Evolutionary conservation across 2,797 vertebrate species (phyloP).

Genomic region (Pogoniulus pusillus): DNA sequence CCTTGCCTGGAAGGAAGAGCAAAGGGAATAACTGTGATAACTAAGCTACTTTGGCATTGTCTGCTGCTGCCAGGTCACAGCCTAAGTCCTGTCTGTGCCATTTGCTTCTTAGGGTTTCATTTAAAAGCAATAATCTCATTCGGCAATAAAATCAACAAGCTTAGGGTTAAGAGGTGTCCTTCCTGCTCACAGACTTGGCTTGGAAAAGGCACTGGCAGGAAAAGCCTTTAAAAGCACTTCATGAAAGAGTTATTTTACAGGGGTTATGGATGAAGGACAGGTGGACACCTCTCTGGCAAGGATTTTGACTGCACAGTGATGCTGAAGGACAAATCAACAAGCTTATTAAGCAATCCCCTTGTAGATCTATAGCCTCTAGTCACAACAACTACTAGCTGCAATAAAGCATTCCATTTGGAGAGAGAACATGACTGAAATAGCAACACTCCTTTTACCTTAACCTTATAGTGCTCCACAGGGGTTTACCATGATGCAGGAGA

Average conservation of each 20-base stretch:
- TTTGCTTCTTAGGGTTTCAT: constrained; percentile 31
- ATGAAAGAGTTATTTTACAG: background rate
- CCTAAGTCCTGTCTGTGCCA: constrained; percentile 26
- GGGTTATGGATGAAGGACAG: background rate
- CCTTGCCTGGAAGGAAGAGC: constrained; percentile 91
- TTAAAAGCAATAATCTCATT: constrained; percentile 44
- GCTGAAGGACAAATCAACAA: background rate
- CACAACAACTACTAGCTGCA: background rate
- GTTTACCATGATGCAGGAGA: background rate
- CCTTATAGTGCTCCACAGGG: background rate
- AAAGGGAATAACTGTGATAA: constrained; percentile 90
- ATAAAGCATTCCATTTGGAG: background rate
- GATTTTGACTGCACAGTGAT: background rate
- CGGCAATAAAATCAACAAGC: constrained; percentile 51
- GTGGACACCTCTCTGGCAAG: background rate
- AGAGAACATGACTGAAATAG: background rate
- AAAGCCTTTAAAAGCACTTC: background rate
- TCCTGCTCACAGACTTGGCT: background rate
- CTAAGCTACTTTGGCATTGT: constrained; percentile 40
- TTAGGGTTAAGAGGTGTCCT: background rate
- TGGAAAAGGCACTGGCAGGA: background rate
- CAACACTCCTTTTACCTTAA: background rate
- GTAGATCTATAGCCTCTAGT: background rate
- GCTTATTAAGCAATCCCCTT: background rate
- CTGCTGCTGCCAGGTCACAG: background rate